Evolutionary conservation across 2,797 vertebrate species (phyloP).

Genomic region (Bucorvus abyssinicus): DNA sequence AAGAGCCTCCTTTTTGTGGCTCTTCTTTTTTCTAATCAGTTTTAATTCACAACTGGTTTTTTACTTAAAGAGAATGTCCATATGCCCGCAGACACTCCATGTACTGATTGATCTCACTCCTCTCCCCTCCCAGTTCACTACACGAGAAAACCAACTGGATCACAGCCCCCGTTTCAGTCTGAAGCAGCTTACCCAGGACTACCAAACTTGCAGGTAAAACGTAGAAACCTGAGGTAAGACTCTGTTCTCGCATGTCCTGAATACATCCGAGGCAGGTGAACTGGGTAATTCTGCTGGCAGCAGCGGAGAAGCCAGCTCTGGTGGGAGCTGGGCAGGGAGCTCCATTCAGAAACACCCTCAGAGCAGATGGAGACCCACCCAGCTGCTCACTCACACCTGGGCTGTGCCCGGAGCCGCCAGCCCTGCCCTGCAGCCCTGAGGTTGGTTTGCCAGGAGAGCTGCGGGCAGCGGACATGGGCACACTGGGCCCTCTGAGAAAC

Average conservation of each 20-base stretch:
- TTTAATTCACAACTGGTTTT: background rate
- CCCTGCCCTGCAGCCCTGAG: background rate
- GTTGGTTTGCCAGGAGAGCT: rapidly evolving
- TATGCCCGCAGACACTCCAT: rapidly evolving
- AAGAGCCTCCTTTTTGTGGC: background rate
- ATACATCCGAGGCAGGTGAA: background rate
- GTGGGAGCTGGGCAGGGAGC: rapidly evolving
- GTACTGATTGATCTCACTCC: background rate
- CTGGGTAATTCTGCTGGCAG: background rate
- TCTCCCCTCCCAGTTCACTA: background rate
- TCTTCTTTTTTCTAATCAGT: background rate
- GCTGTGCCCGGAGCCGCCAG: background rate
- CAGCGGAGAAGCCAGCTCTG: background rate
- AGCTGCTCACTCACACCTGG: rapidly evolving
- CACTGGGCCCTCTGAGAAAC: background rate
- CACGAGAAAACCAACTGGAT: background rate
- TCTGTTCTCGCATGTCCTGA: background rate
- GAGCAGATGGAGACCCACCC: rapidly evolving
- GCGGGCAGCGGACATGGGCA: background rate
- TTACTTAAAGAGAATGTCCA: background rate
- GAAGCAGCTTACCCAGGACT: background rate
- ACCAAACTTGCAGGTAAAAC: background rate
- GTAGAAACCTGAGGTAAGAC: background rate
- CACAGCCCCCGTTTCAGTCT: background rate
- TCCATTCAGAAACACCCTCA: background rate